Base-by-base conservation (phyloP, 2,888 invertebrate species). In the Omphaloscelis lunosa region DNA sequence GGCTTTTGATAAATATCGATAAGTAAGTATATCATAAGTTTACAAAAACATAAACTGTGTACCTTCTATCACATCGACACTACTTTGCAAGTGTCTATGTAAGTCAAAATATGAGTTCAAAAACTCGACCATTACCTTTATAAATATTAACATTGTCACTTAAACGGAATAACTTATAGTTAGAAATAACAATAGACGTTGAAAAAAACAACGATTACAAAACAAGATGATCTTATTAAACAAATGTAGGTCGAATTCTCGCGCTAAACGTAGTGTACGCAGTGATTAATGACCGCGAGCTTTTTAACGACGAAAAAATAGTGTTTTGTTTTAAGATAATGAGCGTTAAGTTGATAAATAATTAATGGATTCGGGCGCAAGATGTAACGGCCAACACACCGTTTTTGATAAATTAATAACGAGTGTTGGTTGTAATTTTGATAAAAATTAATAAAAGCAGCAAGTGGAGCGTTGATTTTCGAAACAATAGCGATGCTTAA, bases 261-360 rank as follows among this genome's bases (percentile, higher is more conserved):
- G 84, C 82, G 79, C 80, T 84, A 85, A 88, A 83, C 85, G 86
- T 86, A 78, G 75, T 77, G 86, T 87, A 85, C 86, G 72, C 80
- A 71, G 89, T 95, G 94, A 95, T 95, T 94, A 94, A 94, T 95
- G 93, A 93, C 86, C 84, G 79, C 81, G 86, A 90, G 90, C 85
- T 87, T 91, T 92, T 87, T 89, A 90, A 93, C 91, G 92, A 91
- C 90, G 89, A 92, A 93, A 93, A 91, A 93, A 92, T 91, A 90
- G 91, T 92, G 92, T 94, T 94, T 94, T 94, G 93, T 94, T 93
- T 91, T 90, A 86, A 91, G 93, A 93, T 95, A 95, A 94, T 93
- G 93, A 94, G 93, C 94, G 93, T 92, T 94, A 93, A 94, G 91
- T 92, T 92, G 91, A 92, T 93, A 93, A 93, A 94, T 94, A 94